Evolutionary conservation across 1,140 invertebrate species (phyloP).

Genomic region (Ptiloglossa arizonensis): DNA sequence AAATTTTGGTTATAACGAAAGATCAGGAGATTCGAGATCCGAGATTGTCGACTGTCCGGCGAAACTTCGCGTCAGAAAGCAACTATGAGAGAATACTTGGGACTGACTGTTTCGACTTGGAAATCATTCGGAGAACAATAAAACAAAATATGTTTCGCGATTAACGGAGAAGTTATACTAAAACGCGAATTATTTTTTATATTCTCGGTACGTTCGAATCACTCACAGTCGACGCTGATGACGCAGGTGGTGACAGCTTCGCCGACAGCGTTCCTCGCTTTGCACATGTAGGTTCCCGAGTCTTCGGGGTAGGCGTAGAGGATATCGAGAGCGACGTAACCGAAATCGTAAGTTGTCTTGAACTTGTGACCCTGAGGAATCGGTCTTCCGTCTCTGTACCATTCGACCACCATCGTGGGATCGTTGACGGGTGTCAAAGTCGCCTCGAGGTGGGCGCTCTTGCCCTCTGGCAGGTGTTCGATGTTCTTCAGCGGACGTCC

Average conservation of each 20-base stretch:
- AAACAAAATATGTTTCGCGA: too few relatives aligned
- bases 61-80: background rate
- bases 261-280: slow-evolving; percentile 94
- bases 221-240: slow-evolving; percentile 90
- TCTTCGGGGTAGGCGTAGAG: slow-evolving; percentile 98
- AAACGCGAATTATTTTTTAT: background rate
- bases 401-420: slow-evolving; percentile 97
- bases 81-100: too few relatives aligned
- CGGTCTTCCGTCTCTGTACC: slow-evolving; percentile 95
- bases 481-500: slow-evolving; percentile 93
- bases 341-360: slow-evolving; percentile 97
- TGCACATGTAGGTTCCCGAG: slow-evolving; percentile 96
- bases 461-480: slow-evolving; percentile 92
- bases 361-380: slow-evolving; percentile 94
- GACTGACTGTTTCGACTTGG: too few relatives aligned
- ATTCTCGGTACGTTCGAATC: background rate
- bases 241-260: slow-evolving; percentile 95
- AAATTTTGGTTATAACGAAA: slow-evolving; percentile 23
- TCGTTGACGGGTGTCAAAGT: slow-evolving; percentile 97
- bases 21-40: slow-evolving; percentile 12
- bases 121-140: too few relatives aligned
- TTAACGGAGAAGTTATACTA: too few relatives aligned
- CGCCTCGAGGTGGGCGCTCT: slow-evolving; percentile 96
- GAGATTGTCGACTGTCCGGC: background rate
- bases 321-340: slow-evolving; percentile 96